Base-by-base conservation (phyloP, 1,140 invertebrate genomes). In the Caenorhabditis latens region DNA sequence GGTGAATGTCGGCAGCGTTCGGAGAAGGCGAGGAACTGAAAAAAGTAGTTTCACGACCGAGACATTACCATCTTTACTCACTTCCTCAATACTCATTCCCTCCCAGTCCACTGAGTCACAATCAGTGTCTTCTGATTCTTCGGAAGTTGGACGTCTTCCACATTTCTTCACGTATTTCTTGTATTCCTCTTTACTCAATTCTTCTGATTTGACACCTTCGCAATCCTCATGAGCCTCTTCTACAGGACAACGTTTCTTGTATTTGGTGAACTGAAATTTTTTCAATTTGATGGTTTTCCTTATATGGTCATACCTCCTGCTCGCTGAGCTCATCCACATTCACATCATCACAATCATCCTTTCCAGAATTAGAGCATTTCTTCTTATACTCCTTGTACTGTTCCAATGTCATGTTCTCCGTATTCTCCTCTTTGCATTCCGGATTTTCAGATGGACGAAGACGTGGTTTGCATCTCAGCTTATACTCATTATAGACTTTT, bases 81-180 rank as follows among this genome's bases (percentile, higher is more conserved):
- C 71, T n/a, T 79, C 71, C 53, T 32, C 3, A 11, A 24, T 14
- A 32, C 46, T 79, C 71, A 79, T n/a, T 53, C 24, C 46, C 7
- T 9, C 24, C 4, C 21, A 5, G 21, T 79, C 71, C 5, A 32
- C 21, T 4, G 46, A 79, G 13, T 24, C 43, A 50, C 46, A 50
- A 24, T 79, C 46, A 32, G 32, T 32, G n/a, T 21, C 46, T 6
- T 79, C 71, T 11, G 46, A 19, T 24, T 11, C 40, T 79, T 79
- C 71, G 9, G 43, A n/a, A 19, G 71, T n/a, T 5, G 19, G 71
- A 50, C 19, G 19, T 48, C 71, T 79, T 79, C 71, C 71, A 79
- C 71, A 79, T 79, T 79, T 79, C 46, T 79, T 79, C 71, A 79
- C 9, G 24, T 79, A 79, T 14, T 53, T 79, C n/a, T 53, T 79